phyloP scores from a whole-genome alignment of 2,113 vertebrate genomes.

The Phylloscopus trochilus region DNA sequence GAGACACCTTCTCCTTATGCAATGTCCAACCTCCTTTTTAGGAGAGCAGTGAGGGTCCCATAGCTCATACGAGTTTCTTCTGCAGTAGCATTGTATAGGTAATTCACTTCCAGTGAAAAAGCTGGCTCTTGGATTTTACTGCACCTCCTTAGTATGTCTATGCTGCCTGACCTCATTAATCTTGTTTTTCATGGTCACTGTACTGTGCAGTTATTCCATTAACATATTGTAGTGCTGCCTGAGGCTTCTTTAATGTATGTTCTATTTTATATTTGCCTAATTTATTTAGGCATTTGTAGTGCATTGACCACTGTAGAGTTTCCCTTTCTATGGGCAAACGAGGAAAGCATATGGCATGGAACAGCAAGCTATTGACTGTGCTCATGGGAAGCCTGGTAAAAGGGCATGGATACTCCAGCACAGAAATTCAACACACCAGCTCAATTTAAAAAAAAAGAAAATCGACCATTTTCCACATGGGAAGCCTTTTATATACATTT shows the following conservation, averaged over 20 bases:
- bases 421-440: neutral
- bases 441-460: neutral
- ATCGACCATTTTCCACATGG: neutral
- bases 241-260: constrained; percentile 41
- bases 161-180: constrained; percentile 53
- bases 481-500: neutral
- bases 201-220: constrained; percentile 56
- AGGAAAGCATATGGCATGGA: constrained; percentile 9
- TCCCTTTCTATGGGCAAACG: neutral
- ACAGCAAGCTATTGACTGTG: neutral
- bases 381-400: neutral
- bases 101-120: neutral
- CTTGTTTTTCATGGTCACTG: constrained; percentile 46
- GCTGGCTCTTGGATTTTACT: neutral
- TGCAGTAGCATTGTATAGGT: neutral
- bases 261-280: constrained; percentile 47
- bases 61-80: neutral
- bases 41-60: neutral
- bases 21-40: neutral
- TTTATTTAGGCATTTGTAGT: constrained; percentile 57
- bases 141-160: neutral
- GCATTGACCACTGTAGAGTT: constrained; percentile 24
- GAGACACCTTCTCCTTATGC: neutral
- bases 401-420: neutral
- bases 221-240: constrained; percentile 45